Percentiles rank a stretch among this genome's conserved stretches.
phyloP scores from a whole-genome alignment of 2,113 vertebrate genomes.

The Caloenas nicobarica region DNA sequence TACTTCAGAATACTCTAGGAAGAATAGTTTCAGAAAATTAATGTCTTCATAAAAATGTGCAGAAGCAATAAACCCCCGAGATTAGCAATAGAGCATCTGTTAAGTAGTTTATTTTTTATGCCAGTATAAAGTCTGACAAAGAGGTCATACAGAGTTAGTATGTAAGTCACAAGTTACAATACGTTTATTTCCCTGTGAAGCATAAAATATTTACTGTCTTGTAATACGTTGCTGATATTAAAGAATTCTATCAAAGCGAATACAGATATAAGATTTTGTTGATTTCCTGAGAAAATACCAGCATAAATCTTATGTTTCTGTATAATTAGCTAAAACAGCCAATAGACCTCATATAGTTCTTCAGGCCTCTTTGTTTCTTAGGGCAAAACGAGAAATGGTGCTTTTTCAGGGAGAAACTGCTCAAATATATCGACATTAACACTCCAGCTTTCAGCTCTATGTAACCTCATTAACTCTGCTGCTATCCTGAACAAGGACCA shows the following conservation, averaged over 20 bases:
- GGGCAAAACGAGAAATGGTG: neutral
- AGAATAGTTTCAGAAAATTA: constrained; percentile 52
- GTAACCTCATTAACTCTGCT: neutral
- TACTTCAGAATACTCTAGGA: constrained; percentile 3
- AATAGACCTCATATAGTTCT: neutral
- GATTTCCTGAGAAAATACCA: neutral
- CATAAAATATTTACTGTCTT: constrained; percentile 58
- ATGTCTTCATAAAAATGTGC: constrained; percentile 53
- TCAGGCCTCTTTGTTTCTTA: neutral
- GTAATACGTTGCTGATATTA: constrained; percentile 43
- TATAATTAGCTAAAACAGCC: constrained; percentile 14
- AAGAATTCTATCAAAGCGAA: constrained; percentile 56
- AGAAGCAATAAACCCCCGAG: constrained; percentile 31
- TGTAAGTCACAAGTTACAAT: constrained; percentile 26
- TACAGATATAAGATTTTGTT: neutral
- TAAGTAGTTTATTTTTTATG: constrained; percentile 56
- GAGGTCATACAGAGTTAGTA: constrained; percentile 6
- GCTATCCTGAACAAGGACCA: neutral
- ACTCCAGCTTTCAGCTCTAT: neutral
- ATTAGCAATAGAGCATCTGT: constrained; percentile 55
- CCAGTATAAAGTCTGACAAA: constrained; percentile 16
- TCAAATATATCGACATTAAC: neutral
- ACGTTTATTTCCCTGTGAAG: constrained; percentile 15
- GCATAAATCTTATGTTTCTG: neutral
- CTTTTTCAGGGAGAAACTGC: neutral